Evolutionary conservation across 2,888 invertebrate genomes (phyloP).

Genomic region (Phyllotreta striolata): DNA sequence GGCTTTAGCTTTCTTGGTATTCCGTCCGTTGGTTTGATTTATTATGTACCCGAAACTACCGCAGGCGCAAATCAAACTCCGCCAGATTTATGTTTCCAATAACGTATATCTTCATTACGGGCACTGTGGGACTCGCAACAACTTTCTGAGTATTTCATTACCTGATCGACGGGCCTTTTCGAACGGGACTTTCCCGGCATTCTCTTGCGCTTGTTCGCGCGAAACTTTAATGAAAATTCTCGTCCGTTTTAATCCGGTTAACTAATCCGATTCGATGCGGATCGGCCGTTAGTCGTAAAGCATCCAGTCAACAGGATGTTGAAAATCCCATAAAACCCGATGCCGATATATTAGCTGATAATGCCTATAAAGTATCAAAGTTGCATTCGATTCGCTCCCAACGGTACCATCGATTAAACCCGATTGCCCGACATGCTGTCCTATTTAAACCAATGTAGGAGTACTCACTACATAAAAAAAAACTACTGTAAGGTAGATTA

Average conservation of each 20-base stretch:
- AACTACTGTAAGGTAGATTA: too few species aligned
- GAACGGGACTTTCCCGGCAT: background rate
- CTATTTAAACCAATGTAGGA: slow-evolving; percentile 19
- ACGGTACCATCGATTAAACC: slow-evolving; percentile 42
- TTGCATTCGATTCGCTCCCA: slow-evolving; percentile 47
- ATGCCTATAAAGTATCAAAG: slow-evolving; percentile 47
- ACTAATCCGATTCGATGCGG: background rate
- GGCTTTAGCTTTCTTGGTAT: slow-evolving; percentile 20
- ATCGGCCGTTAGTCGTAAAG: slow-evolving; percentile 1
- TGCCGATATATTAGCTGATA: slow-evolving; percentile 36
- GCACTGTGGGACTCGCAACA: slow-evolving; percentile 35
- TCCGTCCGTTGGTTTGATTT: slow-evolving; percentile 52
- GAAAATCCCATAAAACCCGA: slow-evolving; percentile 27
- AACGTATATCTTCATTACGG: slow-evolving; percentile 58
- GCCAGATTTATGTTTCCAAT: slow-evolving; percentile 57
- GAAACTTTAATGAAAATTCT: too few species aligned
- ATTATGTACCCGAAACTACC: slow-evolving; percentile 56
- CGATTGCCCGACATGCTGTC: slow-evolving; percentile 31
- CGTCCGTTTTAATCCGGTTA: background rate
- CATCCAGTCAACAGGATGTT: slow-evolving; percentile 31
- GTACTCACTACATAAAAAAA: slow-evolving; percentile 37
- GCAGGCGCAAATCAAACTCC: slow-evolving; percentile 57
- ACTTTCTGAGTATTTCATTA: slow-evolving; percentile 46
- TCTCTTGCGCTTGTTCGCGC: background rate
- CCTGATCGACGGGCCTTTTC: slow-evolving; percentile 35